A percentile compares a stretch with the other conserved stretches of the same genome.
Conservation (phyloP, 2,888 invertebrate genomes). For the Lasioglossum marginatum region DNA sequence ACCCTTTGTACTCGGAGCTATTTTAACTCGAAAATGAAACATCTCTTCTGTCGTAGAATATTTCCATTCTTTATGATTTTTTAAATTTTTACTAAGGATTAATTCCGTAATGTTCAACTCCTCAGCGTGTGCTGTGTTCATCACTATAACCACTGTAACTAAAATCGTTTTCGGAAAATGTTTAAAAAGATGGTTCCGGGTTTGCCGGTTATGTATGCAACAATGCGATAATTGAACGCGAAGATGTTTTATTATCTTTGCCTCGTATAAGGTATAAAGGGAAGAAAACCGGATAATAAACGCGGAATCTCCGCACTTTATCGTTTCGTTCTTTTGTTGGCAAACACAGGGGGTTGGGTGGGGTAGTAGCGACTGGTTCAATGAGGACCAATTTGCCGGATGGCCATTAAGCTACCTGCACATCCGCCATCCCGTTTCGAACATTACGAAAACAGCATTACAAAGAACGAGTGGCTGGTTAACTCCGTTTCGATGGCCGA, state of each 20-base stretch:
- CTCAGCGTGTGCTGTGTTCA: background rate
- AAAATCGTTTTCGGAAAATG: background rate
- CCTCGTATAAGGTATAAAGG: background rate
- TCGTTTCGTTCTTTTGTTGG: slow-evolving; percentile 49
- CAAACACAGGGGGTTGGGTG: background rate
- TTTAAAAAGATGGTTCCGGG: background rate
- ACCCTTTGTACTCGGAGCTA: no score
- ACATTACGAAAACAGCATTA: slow-evolving; percentile 38
- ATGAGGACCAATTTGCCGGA: slow-evolving; percentile 51
- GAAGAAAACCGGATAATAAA: slow-evolving; percentile 48
- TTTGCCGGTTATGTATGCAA: slow-evolving; percentile 13
- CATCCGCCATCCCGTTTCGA: slow-evolving; percentile 14
- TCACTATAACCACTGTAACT: background rate
- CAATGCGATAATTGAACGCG: slow-evolving; percentile 40
- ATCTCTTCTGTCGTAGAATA: no score
- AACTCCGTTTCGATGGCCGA: slow-evolving; percentile 17
- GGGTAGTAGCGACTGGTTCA: background rate
- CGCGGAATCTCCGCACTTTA: slow-evolving; percentile 24
- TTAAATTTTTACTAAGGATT: no score
- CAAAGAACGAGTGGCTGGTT: slow-evolving; percentile 36
- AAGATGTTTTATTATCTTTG: slow-evolving; percentile 41
- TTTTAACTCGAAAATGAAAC: no score
- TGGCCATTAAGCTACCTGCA: slow-evolving; percentile 40
- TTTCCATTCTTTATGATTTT: no score
- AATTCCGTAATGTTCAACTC: no score